A percentile compares a stretch with the other conserved stretches of the same genome.
Evolutionary conservation across 2,113 vertebrate species (phyloP).

Genomic region (Gorsachius goisagi): DNA sequence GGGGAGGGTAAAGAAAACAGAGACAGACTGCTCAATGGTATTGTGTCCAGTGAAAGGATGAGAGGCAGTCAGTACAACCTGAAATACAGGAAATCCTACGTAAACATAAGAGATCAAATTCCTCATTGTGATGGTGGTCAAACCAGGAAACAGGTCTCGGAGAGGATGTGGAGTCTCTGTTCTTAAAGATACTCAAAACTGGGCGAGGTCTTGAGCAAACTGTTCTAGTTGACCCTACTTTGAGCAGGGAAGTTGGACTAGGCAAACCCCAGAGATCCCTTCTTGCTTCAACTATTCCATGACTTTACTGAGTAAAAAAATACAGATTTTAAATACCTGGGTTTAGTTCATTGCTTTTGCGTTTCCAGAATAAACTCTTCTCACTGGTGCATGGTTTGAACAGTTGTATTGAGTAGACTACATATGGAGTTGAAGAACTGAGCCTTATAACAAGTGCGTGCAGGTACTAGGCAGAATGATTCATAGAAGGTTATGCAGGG

Average conservation of each 20-base stretch:
- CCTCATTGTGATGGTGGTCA: neutral
- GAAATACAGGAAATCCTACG: neutral
- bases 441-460: neutral
- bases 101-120: neutral
- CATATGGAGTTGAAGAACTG: neutral
- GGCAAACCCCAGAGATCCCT: neutral
- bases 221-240: neutral
- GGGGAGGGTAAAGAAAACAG: neutral
- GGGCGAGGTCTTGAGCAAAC: neutral
- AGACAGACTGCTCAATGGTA: neutral
- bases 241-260: neutral
- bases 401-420: neutral
- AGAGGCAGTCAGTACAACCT: neutral
- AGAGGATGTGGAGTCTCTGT: neutral
- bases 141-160: neutral
- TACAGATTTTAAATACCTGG: neutral
- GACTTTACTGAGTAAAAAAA: neutral
- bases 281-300: neutral
- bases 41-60: neutral
- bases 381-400: neutral
- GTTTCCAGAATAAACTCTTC: neutral
- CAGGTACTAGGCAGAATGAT: neutral
- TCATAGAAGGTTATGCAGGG: neutral
- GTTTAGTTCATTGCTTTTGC: neutral
- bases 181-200: neutral